Conservation (phyloP, 1,140 invertebrate species). For the Venustaconcha ellipsiformis region DNA sequence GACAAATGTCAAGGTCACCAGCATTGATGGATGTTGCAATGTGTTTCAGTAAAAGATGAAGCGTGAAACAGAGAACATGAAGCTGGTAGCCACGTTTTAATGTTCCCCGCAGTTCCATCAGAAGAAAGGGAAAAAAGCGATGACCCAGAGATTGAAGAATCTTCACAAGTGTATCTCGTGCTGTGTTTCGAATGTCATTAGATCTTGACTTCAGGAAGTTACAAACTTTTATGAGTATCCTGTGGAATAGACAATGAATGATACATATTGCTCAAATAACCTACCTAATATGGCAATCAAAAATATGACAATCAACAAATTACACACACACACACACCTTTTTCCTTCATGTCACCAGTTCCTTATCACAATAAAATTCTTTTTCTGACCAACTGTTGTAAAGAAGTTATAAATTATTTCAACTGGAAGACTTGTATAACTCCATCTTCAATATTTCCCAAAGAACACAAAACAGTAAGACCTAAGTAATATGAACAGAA, state of each 20-base stretch:
- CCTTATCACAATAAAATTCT: too few relatives aligned
- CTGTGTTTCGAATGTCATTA: conserved; percentile 86
- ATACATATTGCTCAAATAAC: too few relatives aligned
- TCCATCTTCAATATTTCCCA: too few relatives aligned
- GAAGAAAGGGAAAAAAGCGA: conserved; percentile 80
- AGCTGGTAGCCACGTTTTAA: conserved; percentile 92
- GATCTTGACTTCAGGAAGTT: conserved; percentile 90
- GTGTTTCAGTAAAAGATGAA: conserved; percentile 84
- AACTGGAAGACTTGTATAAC: too few relatives aligned
- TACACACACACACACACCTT: too few relatives aligned
- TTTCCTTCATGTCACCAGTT: too few relatives aligned
- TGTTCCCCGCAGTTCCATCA: conserved; percentile 85
- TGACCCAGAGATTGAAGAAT: conserved; percentile 89
- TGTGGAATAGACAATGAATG: conserved; percentile 62
- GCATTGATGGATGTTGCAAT: conserved; percentile 77
- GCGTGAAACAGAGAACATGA: conserved; percentile 90
- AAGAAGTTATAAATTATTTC: too few relatives aligned
- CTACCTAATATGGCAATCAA: too few relatives aligned
- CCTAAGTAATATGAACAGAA: too few relatives aligned
- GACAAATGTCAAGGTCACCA: conserved; percentile 82
- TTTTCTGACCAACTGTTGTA: too few relatives aligned
- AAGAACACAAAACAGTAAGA: too few relatives aligned
- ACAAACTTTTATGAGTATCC: conserved; percentile 90
- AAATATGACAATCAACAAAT: too few relatives aligned
- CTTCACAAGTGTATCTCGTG: conserved; percentile 89